Percentiles rank a stretch among this genome's conserved stretches.
Evolutionary conservation across 2,113 vertebrate species (phyloP).

Genomic region (Porphyrio hochstetteri): DNA sequence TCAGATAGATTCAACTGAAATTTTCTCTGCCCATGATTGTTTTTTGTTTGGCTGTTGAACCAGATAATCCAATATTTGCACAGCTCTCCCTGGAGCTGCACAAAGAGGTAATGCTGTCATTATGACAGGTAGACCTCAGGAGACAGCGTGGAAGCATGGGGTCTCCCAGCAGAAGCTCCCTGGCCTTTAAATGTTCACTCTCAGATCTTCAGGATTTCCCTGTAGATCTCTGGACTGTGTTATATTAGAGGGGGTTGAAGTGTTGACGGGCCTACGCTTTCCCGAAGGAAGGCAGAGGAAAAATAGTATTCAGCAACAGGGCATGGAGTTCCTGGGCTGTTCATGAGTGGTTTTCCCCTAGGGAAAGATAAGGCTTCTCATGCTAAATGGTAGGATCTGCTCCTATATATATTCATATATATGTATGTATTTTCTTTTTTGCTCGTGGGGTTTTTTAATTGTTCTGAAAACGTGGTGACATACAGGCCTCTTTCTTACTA

Average conservation of each 20-base stretch:
- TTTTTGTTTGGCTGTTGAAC: slow-evolving; percentile 53
- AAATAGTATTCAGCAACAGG: background rate
- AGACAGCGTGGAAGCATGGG: background rate
- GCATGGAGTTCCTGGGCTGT: background rate
- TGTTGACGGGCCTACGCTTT: background rate
- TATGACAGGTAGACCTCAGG: slow-evolving; percentile 52
- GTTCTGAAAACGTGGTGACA: background rate
- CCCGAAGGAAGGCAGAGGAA: background rate
- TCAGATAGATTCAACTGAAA: background rate
- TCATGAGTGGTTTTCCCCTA: background rate
- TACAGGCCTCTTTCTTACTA: background rate
- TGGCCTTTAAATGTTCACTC: slow-evolving; percentile 40
- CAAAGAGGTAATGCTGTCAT: slow-evolving; percentile 49
- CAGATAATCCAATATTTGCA: slow-evolving; percentile 66
- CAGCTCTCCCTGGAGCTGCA: slow-evolving; percentile 49
- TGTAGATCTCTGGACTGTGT: background rate
- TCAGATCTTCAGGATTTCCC: slow-evolving; percentile 31
- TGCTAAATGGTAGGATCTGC: background rate
- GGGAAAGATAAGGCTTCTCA: background rate
- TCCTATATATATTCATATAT: background rate
- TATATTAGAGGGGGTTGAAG: background rate
- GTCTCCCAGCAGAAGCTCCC: slow-evolving; percentile 23
- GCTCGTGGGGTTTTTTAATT: background rate
- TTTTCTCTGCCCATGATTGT: slow-evolving; percentile 18
- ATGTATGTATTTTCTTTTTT: slow-evolving; percentile 3